Conservation (phyloP, 2,113 vertebrate genomes). For the Acanthochromis polyacanthus region DNA sequence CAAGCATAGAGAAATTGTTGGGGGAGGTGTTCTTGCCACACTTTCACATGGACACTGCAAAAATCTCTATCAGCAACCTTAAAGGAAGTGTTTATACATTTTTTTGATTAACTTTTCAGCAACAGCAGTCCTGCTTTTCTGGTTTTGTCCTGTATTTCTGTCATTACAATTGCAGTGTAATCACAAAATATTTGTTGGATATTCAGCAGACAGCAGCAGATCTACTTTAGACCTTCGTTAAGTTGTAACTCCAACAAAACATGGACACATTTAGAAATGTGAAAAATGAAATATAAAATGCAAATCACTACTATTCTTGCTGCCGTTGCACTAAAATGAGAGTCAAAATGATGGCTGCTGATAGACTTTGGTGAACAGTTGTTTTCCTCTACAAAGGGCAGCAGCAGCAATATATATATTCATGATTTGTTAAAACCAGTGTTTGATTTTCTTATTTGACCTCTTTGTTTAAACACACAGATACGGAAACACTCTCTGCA, state of each 20-base stretch:
- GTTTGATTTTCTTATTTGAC: conserved; percentile 24
- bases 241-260: neutral
- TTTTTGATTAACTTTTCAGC: neutral
- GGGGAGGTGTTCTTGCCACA: conserved; percentile 9
- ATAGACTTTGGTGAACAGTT: neutral
- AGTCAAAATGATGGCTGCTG: conserved; percentile 5
- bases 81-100: neutral
- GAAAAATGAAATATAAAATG: neutral
- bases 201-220: neutral
- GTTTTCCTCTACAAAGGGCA: neutral
- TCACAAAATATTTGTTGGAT: neutral
- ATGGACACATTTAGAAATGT: neutral
- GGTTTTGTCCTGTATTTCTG: neutral
- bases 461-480: conserved; percentile 12
- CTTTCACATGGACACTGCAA: conserved; percentile 4
- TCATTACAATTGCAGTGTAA: neutral
- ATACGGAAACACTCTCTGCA: conserved; percentile 14
- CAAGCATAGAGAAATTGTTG: conserved; percentile 33
- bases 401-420: neutral
- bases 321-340: neutral
- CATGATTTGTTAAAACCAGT: conserved; percentile 1
- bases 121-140: neutral
- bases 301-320: neutral
- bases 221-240: neutral
- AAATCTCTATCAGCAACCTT: conserved; percentile 12